Evolutionary conservation across 2,113 vertebrate species (phyloP).

Genomic region (Picathartes gymnocephalus): DNA sequence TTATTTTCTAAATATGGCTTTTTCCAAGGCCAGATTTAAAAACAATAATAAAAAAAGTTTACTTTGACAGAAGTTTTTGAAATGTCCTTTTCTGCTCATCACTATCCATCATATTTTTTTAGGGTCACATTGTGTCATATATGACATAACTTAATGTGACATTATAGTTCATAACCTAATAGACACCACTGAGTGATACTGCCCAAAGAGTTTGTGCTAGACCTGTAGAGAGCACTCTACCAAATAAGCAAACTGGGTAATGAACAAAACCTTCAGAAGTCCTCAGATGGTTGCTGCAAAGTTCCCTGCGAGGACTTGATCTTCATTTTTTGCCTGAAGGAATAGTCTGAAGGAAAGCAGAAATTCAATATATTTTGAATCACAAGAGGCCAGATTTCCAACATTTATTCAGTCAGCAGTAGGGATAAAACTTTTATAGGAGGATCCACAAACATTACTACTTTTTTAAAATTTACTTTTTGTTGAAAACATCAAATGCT

Average conservation of each 20-base stretch:
- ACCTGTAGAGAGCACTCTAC: neutral
- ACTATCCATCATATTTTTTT: conserved; percentile 2
- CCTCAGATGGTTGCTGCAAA: neutral
- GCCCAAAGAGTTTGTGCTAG: neutral
- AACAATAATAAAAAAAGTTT: neutral
- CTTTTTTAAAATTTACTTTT: neutral
- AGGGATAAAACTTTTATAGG: neutral
- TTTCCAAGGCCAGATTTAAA: neutral
- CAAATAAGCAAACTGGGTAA: neutral
- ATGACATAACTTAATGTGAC: conserved; percentile 51
- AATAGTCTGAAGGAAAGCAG: neutral
- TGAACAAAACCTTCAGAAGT: conserved; percentile 32
- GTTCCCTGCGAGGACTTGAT: neutral
- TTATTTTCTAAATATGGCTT: neutral
- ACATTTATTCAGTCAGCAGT: neutral
- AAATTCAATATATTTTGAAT: neutral
- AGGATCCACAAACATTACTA: neutral
- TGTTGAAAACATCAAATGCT: neutral
- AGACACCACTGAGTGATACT: neutral
- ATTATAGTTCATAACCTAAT: conserved; percentile 26
- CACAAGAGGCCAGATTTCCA: neutral
- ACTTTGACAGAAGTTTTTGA: conserved; percentile 31
- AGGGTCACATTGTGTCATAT: conserved; percentile 22
- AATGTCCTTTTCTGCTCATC: conserved; percentile 53
- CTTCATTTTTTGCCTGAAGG: neutral